Evolutionary conservation across 2,888 invertebrate genomes (phyloP).

Genomic region (Philonicus albiceps): DNA sequence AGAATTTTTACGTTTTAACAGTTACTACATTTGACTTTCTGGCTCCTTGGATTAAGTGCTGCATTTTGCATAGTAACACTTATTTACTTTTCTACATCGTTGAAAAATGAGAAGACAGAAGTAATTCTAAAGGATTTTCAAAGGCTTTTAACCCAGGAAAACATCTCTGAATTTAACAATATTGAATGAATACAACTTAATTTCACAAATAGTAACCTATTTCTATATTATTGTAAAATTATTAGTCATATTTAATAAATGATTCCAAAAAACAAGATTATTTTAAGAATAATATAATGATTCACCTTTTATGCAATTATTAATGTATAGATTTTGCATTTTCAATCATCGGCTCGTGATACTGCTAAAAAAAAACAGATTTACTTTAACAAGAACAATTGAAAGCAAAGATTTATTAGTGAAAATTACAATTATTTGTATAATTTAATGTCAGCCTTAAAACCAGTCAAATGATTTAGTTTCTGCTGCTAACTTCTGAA

Average conservation of each 20-base stretch:
- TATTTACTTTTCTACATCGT: slow-evolving; percentile 43
- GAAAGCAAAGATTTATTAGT: not conserved
- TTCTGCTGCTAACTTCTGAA: not conserved
- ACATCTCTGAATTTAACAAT: not conserved
- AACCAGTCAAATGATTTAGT: not conserved
- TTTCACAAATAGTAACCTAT: not conserved
- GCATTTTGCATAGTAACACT: slow-evolving; percentile 42
- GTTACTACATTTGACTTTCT: slow-evolving; percentile 37
- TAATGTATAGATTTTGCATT: too few relatives aligned
- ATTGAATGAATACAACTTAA: not conserved
- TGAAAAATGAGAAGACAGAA: slow-evolving; percentile 45
- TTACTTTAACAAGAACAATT: too few relatives aligned
- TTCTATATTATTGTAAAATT: not conserved
- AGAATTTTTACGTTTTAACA: not conserved
- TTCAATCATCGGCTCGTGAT: too few relatives aligned
- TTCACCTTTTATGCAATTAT: too few relatives aligned
- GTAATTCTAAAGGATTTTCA: slow-evolving; percentile 43
- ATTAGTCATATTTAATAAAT: not conserved
- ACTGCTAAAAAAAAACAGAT: too few relatives aligned
- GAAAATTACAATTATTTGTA: too few relatives aligned
- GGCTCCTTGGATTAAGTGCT: slow-evolving; percentile 44
- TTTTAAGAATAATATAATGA: too few relatives aligned
- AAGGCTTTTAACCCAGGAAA: slow-evolving; percentile 43
- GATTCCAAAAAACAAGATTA: too few relatives aligned
- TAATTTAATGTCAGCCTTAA: not conserved